Conservation (phyloP, 2,888 invertebrate genomes). For the Linhomoeus sp. region DNA sequence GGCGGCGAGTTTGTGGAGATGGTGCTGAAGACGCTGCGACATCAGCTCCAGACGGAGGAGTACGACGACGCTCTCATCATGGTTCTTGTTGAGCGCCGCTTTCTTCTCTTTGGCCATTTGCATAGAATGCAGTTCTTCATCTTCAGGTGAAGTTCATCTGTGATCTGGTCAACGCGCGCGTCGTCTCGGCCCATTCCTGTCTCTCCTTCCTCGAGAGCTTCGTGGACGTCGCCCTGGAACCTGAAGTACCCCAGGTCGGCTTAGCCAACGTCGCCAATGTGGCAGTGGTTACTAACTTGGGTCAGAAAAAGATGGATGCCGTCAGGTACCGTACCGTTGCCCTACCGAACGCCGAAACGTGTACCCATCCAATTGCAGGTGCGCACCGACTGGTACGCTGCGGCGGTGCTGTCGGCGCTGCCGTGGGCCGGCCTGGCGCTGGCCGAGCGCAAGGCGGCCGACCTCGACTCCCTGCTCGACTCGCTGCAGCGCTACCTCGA, state of each 20-base stretch:
- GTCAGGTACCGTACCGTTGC: too few relatives aligned
- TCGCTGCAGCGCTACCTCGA: conserved; percentile 70
- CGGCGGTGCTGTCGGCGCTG: conserved; percentile 52
- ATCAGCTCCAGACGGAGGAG: background rate
- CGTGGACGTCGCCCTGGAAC: conserved; percentile 63
- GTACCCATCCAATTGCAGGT: conserved; percentile 30
- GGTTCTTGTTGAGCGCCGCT: background rate
- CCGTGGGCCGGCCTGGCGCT: conserved; percentile 64
- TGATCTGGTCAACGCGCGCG: conserved; percentile 90
- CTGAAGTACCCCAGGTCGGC: conserved; percentile 58
- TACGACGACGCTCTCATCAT: background rate
- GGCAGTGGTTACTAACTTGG: too few relatives aligned
- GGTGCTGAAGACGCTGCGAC: background rate
- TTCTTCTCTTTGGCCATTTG: conserved; percentile 3
- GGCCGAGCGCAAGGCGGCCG: conserved; percentile 83
- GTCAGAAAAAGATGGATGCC: too few relatives aligned
- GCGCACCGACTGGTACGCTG: conserved; percentile 42
- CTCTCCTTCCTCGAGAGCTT: conserved; percentile 73
- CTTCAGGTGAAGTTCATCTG: conserved; percentile 74
- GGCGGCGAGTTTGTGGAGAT: conserved; percentile 50
- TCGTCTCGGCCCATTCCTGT: conserved; percentile 72
- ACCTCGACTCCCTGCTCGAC: conserved; percentile 65
- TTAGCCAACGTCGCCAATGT: too few relatives aligned
- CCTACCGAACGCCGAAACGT: too few relatives aligned
- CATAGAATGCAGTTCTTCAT: conserved; percentile 10